Conservation (phyloP, 2,888 invertebrate species). For the Craniophora ligustri region DNA sequence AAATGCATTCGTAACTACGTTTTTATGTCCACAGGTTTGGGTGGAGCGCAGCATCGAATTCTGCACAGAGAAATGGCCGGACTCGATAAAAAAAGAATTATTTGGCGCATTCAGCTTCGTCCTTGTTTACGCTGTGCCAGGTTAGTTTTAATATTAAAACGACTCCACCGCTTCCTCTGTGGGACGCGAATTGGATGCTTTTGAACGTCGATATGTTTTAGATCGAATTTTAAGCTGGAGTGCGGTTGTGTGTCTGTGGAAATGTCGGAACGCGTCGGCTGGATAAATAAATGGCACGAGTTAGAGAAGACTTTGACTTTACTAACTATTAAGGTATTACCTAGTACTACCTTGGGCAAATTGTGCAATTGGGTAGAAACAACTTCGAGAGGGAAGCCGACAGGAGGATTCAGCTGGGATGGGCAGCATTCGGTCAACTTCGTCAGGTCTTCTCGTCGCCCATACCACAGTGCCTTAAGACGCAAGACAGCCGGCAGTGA, state of each 20-base stretch:
- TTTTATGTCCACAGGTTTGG: constrained; percentile 65
- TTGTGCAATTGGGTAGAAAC: no score
- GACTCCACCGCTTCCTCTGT: background rate
- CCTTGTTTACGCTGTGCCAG: constrained; percentile 93
- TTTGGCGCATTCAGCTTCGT: constrained; percentile 92
- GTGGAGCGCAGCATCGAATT: constrained; percentile 83
- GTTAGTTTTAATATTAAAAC: constrained; percentile 73
- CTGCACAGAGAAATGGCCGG: constrained; percentile 91
- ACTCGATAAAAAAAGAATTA: constrained; percentile 86
- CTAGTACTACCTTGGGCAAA: no score
- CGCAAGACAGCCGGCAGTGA: no score
- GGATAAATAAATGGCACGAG: no score
- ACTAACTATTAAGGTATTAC: no score
- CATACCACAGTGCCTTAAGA: no score
- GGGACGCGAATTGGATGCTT: background rate
- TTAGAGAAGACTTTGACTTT: no score
- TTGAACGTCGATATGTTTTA: background rate
- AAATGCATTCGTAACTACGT: background rate
- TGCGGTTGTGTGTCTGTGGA: background rate
- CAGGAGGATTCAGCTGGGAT: no score
- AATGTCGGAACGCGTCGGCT: no score
- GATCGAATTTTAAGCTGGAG: background rate
- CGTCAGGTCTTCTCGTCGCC: no score
- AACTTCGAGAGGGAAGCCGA: no score
- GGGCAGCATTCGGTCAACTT: no score